These are phyloP conservation scores for Lepilemur ruficaudatus DNA, from an alignment of 2,797 vertebrate species.

Conservation along the genomic window DNA sequence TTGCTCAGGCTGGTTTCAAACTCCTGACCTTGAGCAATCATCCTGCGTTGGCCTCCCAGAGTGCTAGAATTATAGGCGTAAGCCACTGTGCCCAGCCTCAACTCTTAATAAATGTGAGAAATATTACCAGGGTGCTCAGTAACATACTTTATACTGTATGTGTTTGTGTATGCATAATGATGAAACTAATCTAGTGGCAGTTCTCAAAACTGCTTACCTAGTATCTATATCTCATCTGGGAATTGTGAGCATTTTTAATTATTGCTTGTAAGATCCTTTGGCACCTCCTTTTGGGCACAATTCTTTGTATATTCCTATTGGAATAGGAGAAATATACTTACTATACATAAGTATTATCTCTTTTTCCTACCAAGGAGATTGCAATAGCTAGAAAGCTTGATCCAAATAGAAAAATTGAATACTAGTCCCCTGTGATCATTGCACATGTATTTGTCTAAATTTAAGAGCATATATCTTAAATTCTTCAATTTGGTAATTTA, in stretches of 20 bases:
- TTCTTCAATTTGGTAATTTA: slow-evolving; percentile 17
- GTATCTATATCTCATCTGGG: background rate
- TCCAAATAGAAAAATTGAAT: slow-evolving; percentile 26
- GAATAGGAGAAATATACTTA: background rate
- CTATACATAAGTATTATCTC: background rate
- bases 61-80: too few relatives aligned
- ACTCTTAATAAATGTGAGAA: background rate
- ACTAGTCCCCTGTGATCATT: background rate
- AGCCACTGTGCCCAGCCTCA: too few relatives aligned
- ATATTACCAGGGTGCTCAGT: background rate
- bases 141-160: background rate
- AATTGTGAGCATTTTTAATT: slow-evolving; percentile 27
- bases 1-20: too few relatives aligned
- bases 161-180: background rate
- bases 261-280: background rate
- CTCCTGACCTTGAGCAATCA: too few relatives aligned
- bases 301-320: background rate
- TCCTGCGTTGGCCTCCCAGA: too few relatives aligned
- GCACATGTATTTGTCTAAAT: background rate
- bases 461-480: background rate
- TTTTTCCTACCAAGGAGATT: background rate
- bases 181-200: background rate
- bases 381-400: slow-evolving; percentile 6
- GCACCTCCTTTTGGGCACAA: background rate
- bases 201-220: background rate